Evolutionary conservation across 2,888 invertebrate species (phyloP), one percentile per base, ranked within the genome.

Genomic region (Coelinius sp.): DNA sequence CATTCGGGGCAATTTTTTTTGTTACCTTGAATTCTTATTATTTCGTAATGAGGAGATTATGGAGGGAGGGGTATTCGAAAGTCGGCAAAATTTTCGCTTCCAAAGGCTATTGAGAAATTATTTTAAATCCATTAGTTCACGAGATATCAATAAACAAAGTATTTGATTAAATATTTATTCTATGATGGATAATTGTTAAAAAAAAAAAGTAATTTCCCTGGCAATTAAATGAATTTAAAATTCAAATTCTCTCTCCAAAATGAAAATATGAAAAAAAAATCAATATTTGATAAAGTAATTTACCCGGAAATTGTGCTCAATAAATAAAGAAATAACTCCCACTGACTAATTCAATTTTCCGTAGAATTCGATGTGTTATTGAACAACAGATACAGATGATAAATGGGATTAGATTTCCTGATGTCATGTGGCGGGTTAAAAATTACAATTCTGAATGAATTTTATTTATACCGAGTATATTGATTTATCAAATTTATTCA

Each of bases 291-390:
- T 49, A 49, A 49, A 17, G 46, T 20, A 3, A 20, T 20, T 2
- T 8, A 20, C 14, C 20, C 14, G 46, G 46, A 20, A 56, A 59
- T 59, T 17, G 35, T 1, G 7, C 14, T 31, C 31, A 59, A 59
- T 25, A 59, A 59, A 17, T 31, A 31, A 27, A 31, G 27, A 35
- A 25, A 59, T 17, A 8, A 14, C 14, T 14, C 17, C 10, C 10
- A 53, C 17, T 59, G 56, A 56, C 31, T 56, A 59, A 59, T 59
- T 59, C 20, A 59, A 59, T 59, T 59, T 59, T 59, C 59, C 59
- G 35, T 35, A 22, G 59, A 20, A 35, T 59, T 12, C 31, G 35
- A n/a, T n/a, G 59, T 59, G 12, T 31, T 59, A 59, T 59, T 20
- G 31, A 17, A 31, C 10, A 31, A 20, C 27, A 25, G 24, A 3